These are phyloP conservation scores for Trachelus tabidus DNA, from an alignment of 2,888 invertebrate genomes.

Conservation along the genomic window DNA sequence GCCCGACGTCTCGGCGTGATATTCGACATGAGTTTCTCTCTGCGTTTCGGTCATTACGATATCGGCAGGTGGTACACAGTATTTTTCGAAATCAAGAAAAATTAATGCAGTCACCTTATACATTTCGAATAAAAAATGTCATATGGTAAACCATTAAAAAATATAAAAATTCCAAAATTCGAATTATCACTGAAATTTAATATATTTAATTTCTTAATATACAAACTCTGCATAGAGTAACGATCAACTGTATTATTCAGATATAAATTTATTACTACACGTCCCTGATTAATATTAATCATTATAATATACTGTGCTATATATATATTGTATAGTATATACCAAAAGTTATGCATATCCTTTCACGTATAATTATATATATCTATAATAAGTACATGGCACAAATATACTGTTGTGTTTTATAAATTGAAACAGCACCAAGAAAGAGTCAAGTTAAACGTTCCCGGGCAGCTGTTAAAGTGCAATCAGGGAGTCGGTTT, in stretches of 20 bases:
- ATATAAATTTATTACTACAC: not conserved
- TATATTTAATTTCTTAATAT: not conserved
- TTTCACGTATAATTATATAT: not conserved
- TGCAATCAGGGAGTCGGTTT: slow-evolving; percentile 2
- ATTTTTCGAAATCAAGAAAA: no score
- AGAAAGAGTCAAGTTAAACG: not conserved
- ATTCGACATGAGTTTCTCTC: no score
- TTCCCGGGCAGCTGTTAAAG: not conserved
- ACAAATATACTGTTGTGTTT: not conserved
- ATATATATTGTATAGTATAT: not conserved
- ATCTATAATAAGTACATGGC: not conserved
- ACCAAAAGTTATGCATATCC: not conserved
- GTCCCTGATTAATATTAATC: not conserved
- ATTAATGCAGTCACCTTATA: no score
- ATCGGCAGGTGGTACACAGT: no score
- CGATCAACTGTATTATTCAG: not conserved
- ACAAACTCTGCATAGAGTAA: not conserved
- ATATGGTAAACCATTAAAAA: not conserved
- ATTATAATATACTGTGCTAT: not conserved
- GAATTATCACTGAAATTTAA: not conserved
- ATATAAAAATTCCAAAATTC: not conserved
- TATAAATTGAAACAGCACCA: not conserved
- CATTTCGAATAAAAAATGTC: not conserved
- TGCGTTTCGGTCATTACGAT: no score
- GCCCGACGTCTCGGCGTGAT: no score